Conservation (phyloP, 2,888 invertebrate genomes). For the Brachyptera putata region DNA sequence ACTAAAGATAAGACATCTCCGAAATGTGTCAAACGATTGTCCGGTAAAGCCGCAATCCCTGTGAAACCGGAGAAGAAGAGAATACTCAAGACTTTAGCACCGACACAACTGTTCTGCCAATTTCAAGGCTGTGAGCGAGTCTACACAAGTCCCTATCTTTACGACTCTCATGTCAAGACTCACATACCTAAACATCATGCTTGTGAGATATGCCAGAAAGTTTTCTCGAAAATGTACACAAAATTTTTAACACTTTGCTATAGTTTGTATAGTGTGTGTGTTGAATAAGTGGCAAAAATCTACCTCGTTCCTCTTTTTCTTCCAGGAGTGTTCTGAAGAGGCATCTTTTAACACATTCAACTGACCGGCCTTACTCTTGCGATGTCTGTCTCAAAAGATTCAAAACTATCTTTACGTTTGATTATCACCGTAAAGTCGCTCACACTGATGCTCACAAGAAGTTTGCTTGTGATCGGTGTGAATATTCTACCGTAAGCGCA, state of each 20-base stretch:
- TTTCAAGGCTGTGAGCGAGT: conserved; percentile 20
- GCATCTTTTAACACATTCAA: conserved; percentile 57
- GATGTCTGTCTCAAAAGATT: conserved; percentile 40
- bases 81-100: background rate
- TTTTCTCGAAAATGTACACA: conserved; percentile 3
- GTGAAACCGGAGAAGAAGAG: no score
- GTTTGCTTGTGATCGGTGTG: conserved; percentile 40
- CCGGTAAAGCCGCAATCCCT: no score
- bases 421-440: conserved; percentile 40
- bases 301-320: no score
- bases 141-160: conserved; percentile 13
- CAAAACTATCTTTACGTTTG: conserved; percentile 43
- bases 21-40: no score
- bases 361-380: conserved; percentile 41
- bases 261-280: conserved; percentile 16
- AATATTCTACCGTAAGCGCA: conserved; percentile 40
- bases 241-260: no score
- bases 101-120: background rate
- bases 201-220: background rate
- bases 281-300: conserved; percentile 7
- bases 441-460: conserved; percentile 41
- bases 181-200: conserved; percentile 7
- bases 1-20: no score
- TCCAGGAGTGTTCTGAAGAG: conserved; percentile 51
- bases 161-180: conserved; percentile 14